Evolutionary conservation across 2,797 vertebrate genomes (phyloP).

Genomic region (Pantherophis alleghaniensis): DNA sequence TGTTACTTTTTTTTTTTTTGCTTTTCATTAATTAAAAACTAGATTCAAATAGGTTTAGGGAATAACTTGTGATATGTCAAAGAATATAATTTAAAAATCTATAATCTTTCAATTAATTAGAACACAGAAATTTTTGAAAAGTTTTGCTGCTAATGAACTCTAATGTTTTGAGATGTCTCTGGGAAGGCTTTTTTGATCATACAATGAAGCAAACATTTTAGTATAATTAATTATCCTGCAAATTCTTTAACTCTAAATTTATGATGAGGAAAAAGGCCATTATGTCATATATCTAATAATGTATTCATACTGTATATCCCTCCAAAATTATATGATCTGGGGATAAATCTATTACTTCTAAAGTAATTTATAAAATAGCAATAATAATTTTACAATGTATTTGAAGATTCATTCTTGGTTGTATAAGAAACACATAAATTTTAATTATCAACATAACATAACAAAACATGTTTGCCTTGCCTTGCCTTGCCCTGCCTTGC

Average conservation of each 20-base stretch:
- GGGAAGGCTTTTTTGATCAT: neutral
- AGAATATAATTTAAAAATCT: neutral
- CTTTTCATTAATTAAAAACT: neutral
- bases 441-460: no score
- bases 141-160: neutral
- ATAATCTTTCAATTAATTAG: neutral
- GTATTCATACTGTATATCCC: neutral
- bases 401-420: no score
- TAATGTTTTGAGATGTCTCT: neutral
- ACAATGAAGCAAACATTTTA: neutral
- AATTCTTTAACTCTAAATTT: neutral
- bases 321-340: neutral
- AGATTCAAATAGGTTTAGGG: neutral
- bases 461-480: neutral
- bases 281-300: neutral
- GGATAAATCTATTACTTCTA: neutral
- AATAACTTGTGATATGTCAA: neutral
- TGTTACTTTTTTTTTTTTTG: neutral
- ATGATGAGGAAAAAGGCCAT: neutral
- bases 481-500: no score
- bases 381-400: neutral
- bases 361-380: neutral
- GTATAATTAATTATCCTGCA: neutral
- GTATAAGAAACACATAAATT: no score
- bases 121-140: neutral